These are phyloP conservation scores for Xenus cinereus DNA, from an alignment of 2,113 vertebrate genomes.

Conservation along the genomic window DNA sequence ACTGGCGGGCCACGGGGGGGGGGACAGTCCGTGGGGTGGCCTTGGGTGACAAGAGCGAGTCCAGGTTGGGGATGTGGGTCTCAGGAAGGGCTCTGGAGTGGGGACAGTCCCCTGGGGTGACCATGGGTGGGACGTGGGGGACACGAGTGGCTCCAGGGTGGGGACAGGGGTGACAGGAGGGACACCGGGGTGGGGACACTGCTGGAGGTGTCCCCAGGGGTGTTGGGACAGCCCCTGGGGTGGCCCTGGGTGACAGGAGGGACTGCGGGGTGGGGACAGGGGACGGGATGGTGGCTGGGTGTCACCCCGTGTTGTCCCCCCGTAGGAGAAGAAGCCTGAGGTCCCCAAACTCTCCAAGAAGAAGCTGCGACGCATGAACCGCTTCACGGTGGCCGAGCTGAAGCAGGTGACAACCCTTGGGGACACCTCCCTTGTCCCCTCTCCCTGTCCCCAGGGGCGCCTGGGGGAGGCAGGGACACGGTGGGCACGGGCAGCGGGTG, in stretches of 20 bases:
- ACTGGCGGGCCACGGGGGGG: too few species aligned
- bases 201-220: too few species aligned
- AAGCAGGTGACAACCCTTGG: conserved; percentile 81
- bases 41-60: too few species aligned
- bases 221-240: neutral
- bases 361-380: conserved; percentile 92
- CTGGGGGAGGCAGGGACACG: neutral
- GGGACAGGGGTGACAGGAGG: neutral
- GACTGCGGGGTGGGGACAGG: neutral
- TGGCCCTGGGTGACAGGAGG: neutral
- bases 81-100: too few species aligned
- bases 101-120: too few species aligned
- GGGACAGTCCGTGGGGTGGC: too few species aligned
- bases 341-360: conserved; percentile 92
- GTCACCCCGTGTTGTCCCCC: neutral
- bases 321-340: conserved; percentile 83
- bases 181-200: too few species aligned
- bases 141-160: too few species aligned
- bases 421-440: neutral
- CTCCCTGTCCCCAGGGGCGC: neutral
- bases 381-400: conserved; percentile 92
- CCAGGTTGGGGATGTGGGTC: too few species aligned
- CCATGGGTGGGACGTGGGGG: too few species aligned
- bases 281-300: neutral
- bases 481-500: too few species aligned